Evolutionary conservation across 2,113 vertebrate genomes (phyloP), one percentile per base, ranked within the genome.

Genomic region (Hypomesus transpacificus): DNA sequence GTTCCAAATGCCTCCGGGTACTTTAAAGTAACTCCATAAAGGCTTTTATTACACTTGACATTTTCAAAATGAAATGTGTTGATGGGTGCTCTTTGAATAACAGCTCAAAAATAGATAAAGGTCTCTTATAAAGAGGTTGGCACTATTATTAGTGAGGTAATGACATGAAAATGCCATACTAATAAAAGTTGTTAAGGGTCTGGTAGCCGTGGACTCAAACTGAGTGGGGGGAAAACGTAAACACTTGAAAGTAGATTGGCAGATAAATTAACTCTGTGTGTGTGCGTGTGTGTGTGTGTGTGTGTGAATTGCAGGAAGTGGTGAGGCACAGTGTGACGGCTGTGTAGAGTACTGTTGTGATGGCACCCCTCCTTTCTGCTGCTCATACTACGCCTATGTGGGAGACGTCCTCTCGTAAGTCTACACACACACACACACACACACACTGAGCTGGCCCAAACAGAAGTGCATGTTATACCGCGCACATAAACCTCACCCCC

Each of bases 331-430:
- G 81, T 96, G 95, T 84, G 92, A 92, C 75, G 93, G 93, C 82
- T 96, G 94, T 75, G 77, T 90, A 13, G 93, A 95, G 76, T 97
- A 96, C 79, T 98, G 96, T 89, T 98, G 95, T 17, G 93, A 94
- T 76, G 95, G 95, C 53, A 89, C 89, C 18, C 83, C 94, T 0
- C 92, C 94, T 53, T 97, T 96, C 91, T 97, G 95, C 82, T 96
- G 96, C 80, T 97, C 95, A 1, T 98, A 98, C 91, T 96, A 95
- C 3, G 93, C 95, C 82, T 98, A 95, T 0, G 93, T 96, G 51
- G 95, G 95, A n/a, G 96, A 96, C 31, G 93, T 96, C 68, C 94
- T 98, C 68, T 96, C 93, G 94, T 98, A 89, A 95, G 94, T 92
- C 68, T 34, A 22, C 39, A 51, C 56, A 46, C 57, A 18, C 58